phyloP scores from a whole-genome alignment of 2,888 invertebrate genomes.

The Trachelus stipa region DNA sequence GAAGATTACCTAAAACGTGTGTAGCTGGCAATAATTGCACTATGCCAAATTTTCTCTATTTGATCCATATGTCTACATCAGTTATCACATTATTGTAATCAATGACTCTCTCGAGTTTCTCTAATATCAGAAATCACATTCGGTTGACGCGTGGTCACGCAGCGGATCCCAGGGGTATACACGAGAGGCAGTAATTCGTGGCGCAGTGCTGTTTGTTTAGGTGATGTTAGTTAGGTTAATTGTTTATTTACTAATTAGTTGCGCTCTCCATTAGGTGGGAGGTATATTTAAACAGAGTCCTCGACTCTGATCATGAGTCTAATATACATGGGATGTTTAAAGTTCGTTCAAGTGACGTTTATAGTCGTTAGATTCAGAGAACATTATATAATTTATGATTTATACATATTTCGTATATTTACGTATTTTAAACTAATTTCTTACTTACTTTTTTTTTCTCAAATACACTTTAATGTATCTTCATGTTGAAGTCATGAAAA shows the following conservation, averaged over 20 bases:
- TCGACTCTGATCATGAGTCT: not conserved
- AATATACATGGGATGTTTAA: not conserved
- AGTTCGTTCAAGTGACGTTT: not conserved
- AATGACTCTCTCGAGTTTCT: not conserved
- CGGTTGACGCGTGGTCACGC: not conserved
- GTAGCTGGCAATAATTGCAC: not conserved
- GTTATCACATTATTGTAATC: not conserved
- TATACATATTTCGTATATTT: not conserved
- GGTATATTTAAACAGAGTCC: not conserved
- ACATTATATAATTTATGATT: not conserved
- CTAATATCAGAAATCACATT: not conserved
- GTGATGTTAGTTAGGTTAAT: conserved; percentile 37
- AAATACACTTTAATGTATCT: not conserved
- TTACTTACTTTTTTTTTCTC: not conserved
- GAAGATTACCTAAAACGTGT: not conserved
- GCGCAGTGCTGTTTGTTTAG: conserved; percentile 33
- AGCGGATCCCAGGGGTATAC: not conserved
- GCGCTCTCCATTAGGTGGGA: not conserved
- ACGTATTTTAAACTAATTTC: not conserved
- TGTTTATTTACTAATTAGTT: conserved; percentile 39
- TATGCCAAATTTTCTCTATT: not conserved
- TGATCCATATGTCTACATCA: not conserved
- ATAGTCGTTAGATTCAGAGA: not conserved
- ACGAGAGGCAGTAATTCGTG: conserved; percentile 23
- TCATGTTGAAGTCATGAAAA: too few relatives aligned